Evolutionary conservation across 2,113 vertebrate genomes (phyloP).

Genomic region (Lampris incognitus): DNA sequence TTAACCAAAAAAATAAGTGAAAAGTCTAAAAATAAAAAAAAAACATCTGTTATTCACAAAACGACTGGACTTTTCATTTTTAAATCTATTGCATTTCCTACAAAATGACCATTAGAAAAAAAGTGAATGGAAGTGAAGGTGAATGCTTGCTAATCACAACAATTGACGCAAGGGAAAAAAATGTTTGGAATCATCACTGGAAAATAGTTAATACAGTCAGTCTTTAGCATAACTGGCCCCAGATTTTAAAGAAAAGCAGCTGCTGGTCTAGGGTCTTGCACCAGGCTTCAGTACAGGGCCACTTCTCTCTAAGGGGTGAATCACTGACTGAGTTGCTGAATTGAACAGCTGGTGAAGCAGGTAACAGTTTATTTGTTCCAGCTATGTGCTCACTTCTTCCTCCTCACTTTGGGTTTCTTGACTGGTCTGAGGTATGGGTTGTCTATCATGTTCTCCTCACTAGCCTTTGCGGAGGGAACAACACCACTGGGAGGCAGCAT

Average conservation of each 20-base stretch:
- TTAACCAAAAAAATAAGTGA: neutral
- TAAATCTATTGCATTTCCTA: conserved; percentile 18
- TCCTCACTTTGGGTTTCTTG: conserved; percentile 97
- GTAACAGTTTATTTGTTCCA: conserved; percentile 39
- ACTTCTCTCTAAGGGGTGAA: conserved; percentile 7
- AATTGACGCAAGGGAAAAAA: conserved; percentile 2
- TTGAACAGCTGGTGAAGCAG: conserved; percentile 22
- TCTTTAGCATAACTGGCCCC: conserved; percentile 7
- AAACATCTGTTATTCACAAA: conserved; percentile 61
- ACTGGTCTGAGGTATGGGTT: conserved; percentile 97
- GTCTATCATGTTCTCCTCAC: conserved; percentile 93
- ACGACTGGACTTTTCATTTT: conserved; percentile 3
- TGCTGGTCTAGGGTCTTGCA: neutral
- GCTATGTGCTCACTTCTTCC: conserved; percentile 90
- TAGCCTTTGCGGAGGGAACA: conserved; percentile 84
- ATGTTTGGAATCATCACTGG: conserved; percentile 10
- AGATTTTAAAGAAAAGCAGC: neutral
- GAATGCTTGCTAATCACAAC: conserved; percentile 24
- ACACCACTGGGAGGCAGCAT: conserved; percentile 88
- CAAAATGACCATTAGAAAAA: conserved; percentile 19
- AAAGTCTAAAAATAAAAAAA: neutral
- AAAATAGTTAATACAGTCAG: conserved; percentile 19
- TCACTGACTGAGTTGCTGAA: conserved; percentile 2
- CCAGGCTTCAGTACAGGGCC: neutral
- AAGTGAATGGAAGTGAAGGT: conserved; percentile 17